Conservation (phyloP, 2,113 vertebrate genomes). For the Oncorhynchus keta region DNA sequence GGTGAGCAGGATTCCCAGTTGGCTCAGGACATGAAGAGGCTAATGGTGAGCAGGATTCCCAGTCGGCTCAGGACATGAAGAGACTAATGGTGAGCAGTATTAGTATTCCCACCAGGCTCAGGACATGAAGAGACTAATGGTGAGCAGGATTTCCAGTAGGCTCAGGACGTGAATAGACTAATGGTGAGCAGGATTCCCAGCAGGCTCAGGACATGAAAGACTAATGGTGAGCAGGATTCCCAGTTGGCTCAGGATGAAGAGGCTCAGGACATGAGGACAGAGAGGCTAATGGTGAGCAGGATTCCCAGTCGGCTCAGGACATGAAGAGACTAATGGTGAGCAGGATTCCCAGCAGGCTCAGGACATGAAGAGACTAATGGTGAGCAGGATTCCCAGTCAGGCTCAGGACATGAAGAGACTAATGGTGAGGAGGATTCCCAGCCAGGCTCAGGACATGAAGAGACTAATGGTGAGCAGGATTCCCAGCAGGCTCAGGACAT, state of each 20-base stretch:
- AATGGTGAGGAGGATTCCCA: constrained; percentile 10
- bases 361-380: constrained; percentile 3
- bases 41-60: constrained; percentile 12
- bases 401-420: background rate
- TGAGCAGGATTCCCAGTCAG: constrained; percentile 1
- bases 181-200: constrained; percentile 7
- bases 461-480: constrained; percentile 15
- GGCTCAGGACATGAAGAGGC: background rate
- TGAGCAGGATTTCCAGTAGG: background rate
- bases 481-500: background rate
- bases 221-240: constrained; percentile 13
- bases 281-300: constrained; percentile 10
- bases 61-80: background rate
- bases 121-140: constrained; percentile 2
- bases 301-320: background rate
- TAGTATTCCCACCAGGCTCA: constrained; percentile 1
- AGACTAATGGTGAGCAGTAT: constrained; percentile 15
- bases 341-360: background rate
- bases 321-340: constrained; percentile 10
- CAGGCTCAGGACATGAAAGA: background rate
- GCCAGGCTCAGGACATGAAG: background rate
- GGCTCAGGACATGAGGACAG: background rate
- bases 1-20: constrained; percentile 3
- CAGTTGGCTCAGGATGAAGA: background rate
- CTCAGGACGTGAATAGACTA: background rate